These are phyloP conservation scores for Pangasius djambal DNA, from an alignment of 2,797 vertebrate species.

Conservation along the genomic window DNA sequence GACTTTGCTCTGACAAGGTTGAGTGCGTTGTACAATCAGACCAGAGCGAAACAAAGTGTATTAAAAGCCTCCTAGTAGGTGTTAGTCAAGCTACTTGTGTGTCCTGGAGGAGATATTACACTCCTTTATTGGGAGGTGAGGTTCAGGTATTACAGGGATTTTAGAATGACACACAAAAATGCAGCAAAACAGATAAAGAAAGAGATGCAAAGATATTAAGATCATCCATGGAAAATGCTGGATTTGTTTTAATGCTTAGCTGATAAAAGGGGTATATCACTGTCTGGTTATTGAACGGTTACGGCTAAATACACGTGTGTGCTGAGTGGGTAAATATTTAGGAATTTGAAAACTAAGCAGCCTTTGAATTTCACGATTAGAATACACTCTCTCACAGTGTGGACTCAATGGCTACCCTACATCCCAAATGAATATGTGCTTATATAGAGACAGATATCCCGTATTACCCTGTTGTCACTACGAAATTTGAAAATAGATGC, in stretches of 20 bases:
- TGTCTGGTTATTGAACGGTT: neutral
- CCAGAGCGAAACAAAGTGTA: neutral
- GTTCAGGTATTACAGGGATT: neutral
- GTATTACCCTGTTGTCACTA: neutral
- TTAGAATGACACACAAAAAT: conserved; percentile 3
- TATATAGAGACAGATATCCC: neutral
- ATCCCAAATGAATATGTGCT: neutral
- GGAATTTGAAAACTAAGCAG: neutral
- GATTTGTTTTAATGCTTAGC: neutral
- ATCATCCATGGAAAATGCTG: neutral
- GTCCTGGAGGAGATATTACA: conserved; percentile 24
- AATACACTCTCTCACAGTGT: neutral
- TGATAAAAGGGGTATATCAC: too few relatives aligned
- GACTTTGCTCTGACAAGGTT: neutral
- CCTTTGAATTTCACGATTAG: neutral
- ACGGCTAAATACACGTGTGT: neutral
- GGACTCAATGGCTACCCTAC: neutral
- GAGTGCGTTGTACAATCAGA: neutral
- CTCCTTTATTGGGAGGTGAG: neutral
- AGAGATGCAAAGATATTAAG: neutral
- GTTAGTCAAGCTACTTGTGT: conserved; percentile 7
- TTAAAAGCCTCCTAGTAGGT: too few relatives aligned
- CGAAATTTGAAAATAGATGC: conserved; percentile 55
- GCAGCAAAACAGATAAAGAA: neutral
- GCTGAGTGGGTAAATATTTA: conserved; percentile 6